Evolutionary conservation across 1,140 invertebrate genomes (phyloP), one percentile per base, ranked within the genome.

Genomic region (Drosophila suzukii): DNA sequence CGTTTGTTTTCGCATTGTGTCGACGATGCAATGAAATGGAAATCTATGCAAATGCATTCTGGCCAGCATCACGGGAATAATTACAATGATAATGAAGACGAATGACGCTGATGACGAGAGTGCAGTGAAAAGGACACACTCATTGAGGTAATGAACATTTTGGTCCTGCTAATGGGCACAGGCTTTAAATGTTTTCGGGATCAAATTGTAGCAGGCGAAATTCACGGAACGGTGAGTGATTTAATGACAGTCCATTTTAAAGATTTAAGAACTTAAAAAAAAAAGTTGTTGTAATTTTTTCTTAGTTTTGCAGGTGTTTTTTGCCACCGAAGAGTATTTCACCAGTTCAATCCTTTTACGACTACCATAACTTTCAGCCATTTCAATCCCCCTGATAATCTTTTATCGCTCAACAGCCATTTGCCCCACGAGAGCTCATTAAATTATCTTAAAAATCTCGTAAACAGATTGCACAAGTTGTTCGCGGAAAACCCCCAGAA

Each of bases 1-100:
- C 77, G 77, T 80, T 84, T 77, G 58, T 77, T 73, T 80, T 30
- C 36, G 13, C 61, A 41, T 34, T 67, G 59, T 53, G 62, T 62
- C 34, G 58, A 30, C 44, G 39, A 62, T 39, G 62, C 77, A 77
- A 46, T 81, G 56, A 61, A 65, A 81, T 75, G 81, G 53, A 78
- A 81, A 70, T 74, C 67, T 74, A 84, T 80, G 81, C 72, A 84
- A 84, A 84, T 76, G 61, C 75, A 53, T 58, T 76, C 43, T 70
- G 41, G 51, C 38, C 46, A 54, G 44, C 56, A 50, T 30, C 55
- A 75, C 50, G 44, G 59, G 46, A 67, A 79, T 80, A 80, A 80
- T 78, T 49, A 66, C 66, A 68, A 80, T 58, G 51, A 70, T 71
- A 70, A 71, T 71, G 65, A 70, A 70, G 65, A 71, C 43, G 65